These are phyloP conservation scores for Priocnemis perturbator DNA, from an alignment of 2,888 invertebrate species.

Conservation along the genomic window DNA sequence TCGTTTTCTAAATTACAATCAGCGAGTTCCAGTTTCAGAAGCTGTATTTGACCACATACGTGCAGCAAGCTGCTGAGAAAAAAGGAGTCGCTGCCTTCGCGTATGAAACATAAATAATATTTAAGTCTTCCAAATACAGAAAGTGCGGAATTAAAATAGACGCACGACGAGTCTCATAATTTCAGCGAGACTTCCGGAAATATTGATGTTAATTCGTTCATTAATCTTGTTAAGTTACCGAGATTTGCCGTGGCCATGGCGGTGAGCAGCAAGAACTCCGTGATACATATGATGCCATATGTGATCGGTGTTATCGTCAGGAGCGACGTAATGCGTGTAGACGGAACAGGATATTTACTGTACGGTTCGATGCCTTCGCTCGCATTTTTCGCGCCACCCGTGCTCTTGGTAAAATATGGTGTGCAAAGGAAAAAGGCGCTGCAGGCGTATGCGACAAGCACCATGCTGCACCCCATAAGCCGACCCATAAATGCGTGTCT, in stretches of 20 bases:
- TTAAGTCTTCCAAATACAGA: no score
- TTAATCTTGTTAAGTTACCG: constrained; percentile 7
- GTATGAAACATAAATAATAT: no score
- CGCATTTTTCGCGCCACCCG: no score
- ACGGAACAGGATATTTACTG: no score
- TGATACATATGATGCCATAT: constrained; percentile 14
- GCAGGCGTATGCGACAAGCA: constrained; percentile 16
- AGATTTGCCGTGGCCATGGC: constrained; percentile 22
- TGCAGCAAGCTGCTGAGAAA: constrained; percentile 22
- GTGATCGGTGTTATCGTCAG: no score
- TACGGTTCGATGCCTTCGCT: no score
- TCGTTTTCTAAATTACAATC: background rate
- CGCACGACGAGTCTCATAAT: no score
- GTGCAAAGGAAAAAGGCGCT: no score
- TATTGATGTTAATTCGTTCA: background rate
- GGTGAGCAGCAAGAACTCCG: constrained; percentile 14
- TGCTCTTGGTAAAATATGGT: no score
- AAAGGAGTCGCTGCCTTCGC: constrained; percentile 26
- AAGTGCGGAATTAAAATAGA: no score
- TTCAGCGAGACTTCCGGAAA: background rate
- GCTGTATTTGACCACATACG: constrained; percentile 26
- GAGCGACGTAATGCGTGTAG: no score
- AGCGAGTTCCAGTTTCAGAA: constrained; percentile 17
- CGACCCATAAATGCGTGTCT: constrained; percentile 22
- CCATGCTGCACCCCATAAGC: constrained; percentile 9